Evolutionary conservation across 2,888 invertebrate genomes (phyloP), one percentile per base, ranked within the genome.

Genomic region (Drosophila robusta): DNA sequence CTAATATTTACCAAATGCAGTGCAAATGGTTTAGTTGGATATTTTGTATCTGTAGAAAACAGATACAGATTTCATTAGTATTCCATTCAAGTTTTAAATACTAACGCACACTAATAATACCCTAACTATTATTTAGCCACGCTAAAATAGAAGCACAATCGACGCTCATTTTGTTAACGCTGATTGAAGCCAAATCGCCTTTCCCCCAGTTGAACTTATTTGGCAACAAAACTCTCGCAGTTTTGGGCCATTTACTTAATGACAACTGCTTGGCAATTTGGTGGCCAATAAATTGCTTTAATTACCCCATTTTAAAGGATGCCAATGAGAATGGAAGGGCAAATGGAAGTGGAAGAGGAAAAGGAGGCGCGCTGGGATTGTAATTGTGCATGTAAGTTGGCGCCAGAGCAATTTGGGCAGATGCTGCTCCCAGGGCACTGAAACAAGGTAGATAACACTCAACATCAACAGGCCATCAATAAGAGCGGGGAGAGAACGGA

Each of bases 201-300:
- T 16, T 41, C 29, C 8, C 38, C 14, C 9, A 60, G 41, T 41
- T 51, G n/a, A 50, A 38, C 38, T 46, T 39, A 42, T 44, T 69
- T 79, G 78, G 64, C 75, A 69, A 51, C 52, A 60, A 57, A 67
- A 67, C 36, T 34, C 18, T 36, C 42, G 49, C 52, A 42, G 38
- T 58, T 75, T 69, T 68, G 66, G 76, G 62, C 80, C 64, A 87
- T 83, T 89, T 81, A 69, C 79, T 83, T 87, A 89, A 83, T 88
- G 89, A 70, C 87, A 71, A 74, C 67, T 70, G 75, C 75, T 69
- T 69, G 80, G 60, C 80, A 75, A 61, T 75, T 79, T 56, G 67
- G 56, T 70, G 66, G 71, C 67, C 88, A 85, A 90, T 87, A 90
- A 90, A 87, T 90, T 89, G 89, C 76, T 82, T 89, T 90, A 87